Base-by-base conservation (phyloP, 2,113 vertebrate genomes). In the Maccullochella peelii region DNA sequence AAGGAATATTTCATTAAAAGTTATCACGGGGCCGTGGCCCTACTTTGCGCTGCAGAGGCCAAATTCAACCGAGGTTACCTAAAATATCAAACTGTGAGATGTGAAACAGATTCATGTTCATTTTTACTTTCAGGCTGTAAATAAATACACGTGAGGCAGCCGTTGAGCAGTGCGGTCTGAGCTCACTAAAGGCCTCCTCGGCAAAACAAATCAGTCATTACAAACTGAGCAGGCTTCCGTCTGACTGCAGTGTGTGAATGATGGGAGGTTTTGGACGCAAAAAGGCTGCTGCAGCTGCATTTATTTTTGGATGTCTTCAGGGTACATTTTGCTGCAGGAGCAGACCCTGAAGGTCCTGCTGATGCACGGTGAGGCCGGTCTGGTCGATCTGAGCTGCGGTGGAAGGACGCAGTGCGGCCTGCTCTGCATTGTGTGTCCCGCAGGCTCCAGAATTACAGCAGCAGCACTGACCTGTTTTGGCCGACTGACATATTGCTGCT, bases 121-220 rank as follows among this genome's bases (percentile, higher is more conserved):
- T 4, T 36, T 4, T 30, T 11, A 18, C 27, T 12, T 12, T 5
- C 66, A 50, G 74, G 65, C 79, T 14, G 88, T 85, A 85, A 88
- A 89, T 80, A 89, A 74, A 86, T 6, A 9, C 90, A 88, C 86
- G 84, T 73, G 92, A 38, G 72, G 77, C 82, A 42, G 69, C 70
- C 52, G 80, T 6, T 76, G 57, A 55, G 74, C 58, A 23, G 52
- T 30, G 74, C 42, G 79, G 73, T 77, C 30, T 67, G 83, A 83
- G 27, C 73, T 59, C 69, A 54, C 55, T 8, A 0, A 83, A 79
- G 81, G 84, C 78, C 82, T 30, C 16, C 82, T 88, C 75, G 81
- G 83, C 83, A 73, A 83, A 83, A 86, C 82, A 83, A 50, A 81
- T 73, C 83, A 15, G 58, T 82, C 80, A 75, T 55, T 82, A 25